Evolutionary conservation across 2,113 vertebrate genomes (phyloP).

Genomic region (Barbus barbus): DNA sequence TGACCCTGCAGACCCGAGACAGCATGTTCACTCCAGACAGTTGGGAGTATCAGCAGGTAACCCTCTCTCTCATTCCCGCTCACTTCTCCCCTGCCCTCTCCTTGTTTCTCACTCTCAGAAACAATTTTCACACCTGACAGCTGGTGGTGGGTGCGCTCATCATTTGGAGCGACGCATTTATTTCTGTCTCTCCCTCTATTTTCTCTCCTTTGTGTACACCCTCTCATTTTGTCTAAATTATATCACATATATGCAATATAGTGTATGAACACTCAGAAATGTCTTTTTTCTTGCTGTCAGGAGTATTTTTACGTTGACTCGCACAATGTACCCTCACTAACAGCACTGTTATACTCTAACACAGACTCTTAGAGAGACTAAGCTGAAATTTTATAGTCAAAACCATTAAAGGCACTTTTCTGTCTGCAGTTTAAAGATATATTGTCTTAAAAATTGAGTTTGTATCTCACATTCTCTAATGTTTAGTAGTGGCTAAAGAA

Average conservation of each 20-base stretch:
- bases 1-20: slow-evolving; percentile 78
- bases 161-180: slow-evolving; percentile 34
- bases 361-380: not conserved
- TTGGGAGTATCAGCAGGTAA: slow-evolving; percentile 83
- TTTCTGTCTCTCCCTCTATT: slow-evolving; percentile 39
- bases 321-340: not conserved
- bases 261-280: not conserved
- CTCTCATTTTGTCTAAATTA: slow-evolving; percentile 14
- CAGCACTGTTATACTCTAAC: not conserved
- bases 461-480: not conserved
- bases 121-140: slow-evolving; percentile 55
- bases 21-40: slow-evolving; percentile 77
- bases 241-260: not conserved
- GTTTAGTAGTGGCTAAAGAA: not conserved
- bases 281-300: not conserved
- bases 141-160: slow-evolving; percentile 42
- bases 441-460: not conserved
- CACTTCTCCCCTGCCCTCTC: not conserved
- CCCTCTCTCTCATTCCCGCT: not conserved
- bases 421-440: not conserved
- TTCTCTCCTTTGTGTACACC: not conserved
- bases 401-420: slow-evolving; percentile 14
- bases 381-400: not conserved
- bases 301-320: not conserved
- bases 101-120: slow-evolving; percentile 34